Evolutionary conservation across 2,797 vertebrate genomes (phyloP).

Genomic region (Malacoctenus gilli): DNA sequence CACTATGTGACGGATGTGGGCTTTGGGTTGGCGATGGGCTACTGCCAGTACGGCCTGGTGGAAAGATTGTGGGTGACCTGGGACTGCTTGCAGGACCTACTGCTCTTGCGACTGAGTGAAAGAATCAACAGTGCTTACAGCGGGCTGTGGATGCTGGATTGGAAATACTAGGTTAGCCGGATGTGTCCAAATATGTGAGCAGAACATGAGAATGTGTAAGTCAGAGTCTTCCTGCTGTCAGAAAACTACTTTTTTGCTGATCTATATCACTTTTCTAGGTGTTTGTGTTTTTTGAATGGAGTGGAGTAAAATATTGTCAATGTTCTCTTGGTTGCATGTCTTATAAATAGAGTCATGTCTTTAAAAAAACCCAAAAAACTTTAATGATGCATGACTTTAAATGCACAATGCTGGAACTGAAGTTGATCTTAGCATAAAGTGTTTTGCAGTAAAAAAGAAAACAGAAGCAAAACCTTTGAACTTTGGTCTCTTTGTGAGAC

Average conservation of each 20-base stretch:
- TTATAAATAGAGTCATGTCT: conserved; percentile 6
- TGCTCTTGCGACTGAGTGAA: conserved; percentile 61
- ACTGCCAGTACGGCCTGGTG: conserved; percentile 87
- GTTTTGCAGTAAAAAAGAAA: neutral
- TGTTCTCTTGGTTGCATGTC: neutral
- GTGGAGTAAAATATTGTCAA: neutral
- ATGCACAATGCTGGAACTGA: conserved; percentile 4
- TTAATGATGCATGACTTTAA: conserved; percentile 8
- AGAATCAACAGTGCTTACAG: conserved; percentile 55
- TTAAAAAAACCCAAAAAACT: neutral
- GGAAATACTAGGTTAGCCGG: conserved; percentile 48
- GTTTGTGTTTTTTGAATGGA: neutral
- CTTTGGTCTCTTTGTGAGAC: neutral
- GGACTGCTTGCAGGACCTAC: conserved; percentile 71
- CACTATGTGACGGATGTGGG: conserved; percentile 92
- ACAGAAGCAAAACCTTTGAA: conserved; percentile 3
- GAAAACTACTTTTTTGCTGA: conserved; percentile 16
- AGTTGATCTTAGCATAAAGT: neutral
- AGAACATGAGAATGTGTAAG: conserved; percentile 18
- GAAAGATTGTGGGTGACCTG: conserved; percentile 89
- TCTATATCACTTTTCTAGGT: neutral
- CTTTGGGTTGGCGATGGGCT: conserved; percentile 89
- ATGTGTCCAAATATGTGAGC: conserved; percentile 2
- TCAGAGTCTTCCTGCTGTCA: conserved; percentile 19
- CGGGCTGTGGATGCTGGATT: conserved; percentile 54